These are phyloP conservation scores for Sebastolobus alascanus DNA, from an alignment of 2,797 vertebrate species.

Conservation along the genomic window DNA sequence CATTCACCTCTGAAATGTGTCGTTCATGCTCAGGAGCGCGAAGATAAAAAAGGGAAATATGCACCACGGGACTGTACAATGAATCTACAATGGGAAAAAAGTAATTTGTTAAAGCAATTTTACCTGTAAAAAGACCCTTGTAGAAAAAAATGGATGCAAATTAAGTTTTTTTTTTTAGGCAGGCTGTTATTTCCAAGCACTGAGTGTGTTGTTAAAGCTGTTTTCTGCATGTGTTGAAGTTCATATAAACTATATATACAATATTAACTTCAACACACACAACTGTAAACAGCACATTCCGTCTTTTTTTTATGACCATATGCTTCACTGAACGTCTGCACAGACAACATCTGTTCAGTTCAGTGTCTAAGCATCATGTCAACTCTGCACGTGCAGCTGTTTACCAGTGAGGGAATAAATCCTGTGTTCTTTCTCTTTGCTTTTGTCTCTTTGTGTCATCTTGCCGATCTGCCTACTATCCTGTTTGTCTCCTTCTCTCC, in stretches of 20 bases:
- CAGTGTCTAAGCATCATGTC: not conserved
- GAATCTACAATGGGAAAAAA: not conserved
- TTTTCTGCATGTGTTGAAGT: not conserved
- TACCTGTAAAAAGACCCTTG: not conserved
- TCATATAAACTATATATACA: not conserved
- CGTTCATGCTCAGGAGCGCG: not conserved
- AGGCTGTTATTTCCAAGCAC: not conserved
- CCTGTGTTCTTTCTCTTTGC: slow-evolving; percentile 37
- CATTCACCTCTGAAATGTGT: not conserved
- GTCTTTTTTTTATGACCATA: not conserved
- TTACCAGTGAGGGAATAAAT: slow-evolving; percentile 23
- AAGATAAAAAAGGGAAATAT: not conserved
- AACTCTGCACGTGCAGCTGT: slow-evolving; percentile 36
- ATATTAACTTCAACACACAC: not conserved
- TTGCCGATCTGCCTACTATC: slow-evolving; percentile 55
- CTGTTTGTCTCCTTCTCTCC: slow-evolving; percentile 75
- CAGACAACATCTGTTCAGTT: slow-evolving; percentile 22
- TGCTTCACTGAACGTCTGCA: not conserved
- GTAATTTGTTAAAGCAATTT: not conserved
- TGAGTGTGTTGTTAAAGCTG: not conserved
- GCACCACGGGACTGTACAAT: not conserved
- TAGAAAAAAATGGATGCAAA: not conserved
- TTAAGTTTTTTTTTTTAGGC: not conserved
- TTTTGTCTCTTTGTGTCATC: slow-evolving; percentile 60
- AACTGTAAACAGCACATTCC: not conserved